These are phyloP conservation scores for Leucoma salicis DNA, from an alignment of 2,888 invertebrate species.

Conservation along the genomic window DNA sequence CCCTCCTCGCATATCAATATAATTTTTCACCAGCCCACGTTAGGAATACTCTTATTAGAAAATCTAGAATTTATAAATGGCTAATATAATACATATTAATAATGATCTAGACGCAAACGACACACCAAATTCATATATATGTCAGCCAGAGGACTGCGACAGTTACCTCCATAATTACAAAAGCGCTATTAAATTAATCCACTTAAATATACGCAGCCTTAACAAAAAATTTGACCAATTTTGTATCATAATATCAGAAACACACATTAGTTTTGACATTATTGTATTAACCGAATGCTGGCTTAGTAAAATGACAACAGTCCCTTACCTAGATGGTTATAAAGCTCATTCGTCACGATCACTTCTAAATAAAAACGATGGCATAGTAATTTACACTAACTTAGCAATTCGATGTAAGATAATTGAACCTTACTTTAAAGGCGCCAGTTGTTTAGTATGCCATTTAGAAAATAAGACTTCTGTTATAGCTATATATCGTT, in stretches of 20 bases:
- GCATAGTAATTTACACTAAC: background rate
- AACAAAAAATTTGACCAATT: conserved; percentile 2
- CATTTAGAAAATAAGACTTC: background rate
- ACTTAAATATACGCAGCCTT: conserved; percentile 1
- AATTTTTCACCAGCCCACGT: no score
- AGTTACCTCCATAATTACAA: background rate
- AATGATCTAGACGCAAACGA: no score
- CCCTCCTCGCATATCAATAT: no score
- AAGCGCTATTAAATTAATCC: background rate
- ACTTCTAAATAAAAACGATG: background rate
- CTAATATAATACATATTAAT: no score
- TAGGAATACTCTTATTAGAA: no score
- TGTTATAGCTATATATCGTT: background rate
- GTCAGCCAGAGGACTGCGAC: background rate
- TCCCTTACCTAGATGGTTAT: background rate
- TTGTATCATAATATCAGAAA: background rate
- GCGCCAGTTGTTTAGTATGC: background rate
- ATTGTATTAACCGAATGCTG: background rate
- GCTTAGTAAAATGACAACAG: background rate
- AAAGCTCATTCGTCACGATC: background rate
- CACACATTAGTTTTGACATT: background rate
- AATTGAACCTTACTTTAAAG: background rate
- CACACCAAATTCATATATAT: no score
- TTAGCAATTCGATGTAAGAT: background rate
- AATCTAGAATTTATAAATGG: no score